Evolutionary conservation across 2,888 invertebrate genomes (phyloP), one percentile per base, ranked within the genome.

Genomic region (Parthenolecanium corni): DNA sequence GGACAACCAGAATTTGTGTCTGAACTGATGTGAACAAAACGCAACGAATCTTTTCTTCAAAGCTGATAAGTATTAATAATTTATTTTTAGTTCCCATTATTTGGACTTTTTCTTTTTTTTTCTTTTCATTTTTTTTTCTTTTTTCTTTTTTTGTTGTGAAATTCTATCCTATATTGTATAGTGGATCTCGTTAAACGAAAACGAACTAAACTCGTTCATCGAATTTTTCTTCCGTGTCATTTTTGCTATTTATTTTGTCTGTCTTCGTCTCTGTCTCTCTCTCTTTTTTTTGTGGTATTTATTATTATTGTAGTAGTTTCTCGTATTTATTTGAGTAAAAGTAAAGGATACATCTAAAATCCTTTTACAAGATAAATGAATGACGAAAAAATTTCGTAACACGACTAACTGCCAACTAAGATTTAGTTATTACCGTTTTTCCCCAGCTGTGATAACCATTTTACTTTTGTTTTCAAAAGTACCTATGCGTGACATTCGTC

Each of bases 1-100:
- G 63, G 63, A 3, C 63, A 63, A 47, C 63, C 63, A 2, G 53
- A 63, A 25, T 63, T 63, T 21, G 53, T 63, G 21, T 63, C 63
- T 5, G 63, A 63, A 36, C 46, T 63, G 20, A 63, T 63, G 63
- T 63, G 36, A 62, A 46, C 16, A 14, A 20, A 23, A 44, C 9
- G 31, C 31, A 31, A 31, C 31, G 31, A 31, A 4, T 9, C 9
- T 3, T 18, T 18, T 44, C 3, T 44, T 44, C 12, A 44, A 44
- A n/a, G 5, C 3, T 44, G 18, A 5, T 6, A 44, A 44, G 44
- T 44, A 44, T 44, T 16, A 16, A 6, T 44, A 16, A 6, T n/a
- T 18, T 44, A 5, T 16, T 3, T 16, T 12, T 12, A 38, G 12
- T 38, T 38, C 38, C 11, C 9, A 16, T 18, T 16, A 6, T 44